Evolutionary conservation across 2,888 invertebrate genomes (phyloP).

Genomic region (Eristalis intricaria): DNA sequence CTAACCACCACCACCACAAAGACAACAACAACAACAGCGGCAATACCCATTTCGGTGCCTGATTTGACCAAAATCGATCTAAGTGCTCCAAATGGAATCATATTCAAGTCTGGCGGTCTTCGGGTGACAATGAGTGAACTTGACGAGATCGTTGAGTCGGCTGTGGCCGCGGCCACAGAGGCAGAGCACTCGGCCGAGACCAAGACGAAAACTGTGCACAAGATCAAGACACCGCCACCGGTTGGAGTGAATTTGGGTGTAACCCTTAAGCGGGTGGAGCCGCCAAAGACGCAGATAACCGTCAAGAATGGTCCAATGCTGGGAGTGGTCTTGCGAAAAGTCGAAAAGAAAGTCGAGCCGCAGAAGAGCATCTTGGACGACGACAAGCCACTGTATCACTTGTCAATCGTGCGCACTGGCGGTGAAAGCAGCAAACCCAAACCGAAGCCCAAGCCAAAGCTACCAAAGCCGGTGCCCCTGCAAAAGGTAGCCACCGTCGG

Average conservation of each 20-base stretch:
- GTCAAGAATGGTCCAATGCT: slow-evolving; percentile 79
- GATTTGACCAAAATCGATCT: slow-evolving; percentile 78
- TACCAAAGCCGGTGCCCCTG: slow-evolving; percentile 76
- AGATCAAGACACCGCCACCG: slow-evolving; percentile 79
- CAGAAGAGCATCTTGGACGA: slow-evolving; percentile 80
- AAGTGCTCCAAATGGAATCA: slow-evolving; percentile 70
- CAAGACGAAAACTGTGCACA: slow-evolving; percentile 76
- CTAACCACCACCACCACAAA: slow-evolving; percentile 63
- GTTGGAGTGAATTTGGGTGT: slow-evolving; percentile 79
- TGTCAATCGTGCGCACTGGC: slow-evolving; percentile 80
- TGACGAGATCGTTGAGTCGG: slow-evolving; percentile 73
- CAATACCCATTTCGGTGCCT: slow-evolving; percentile 76
- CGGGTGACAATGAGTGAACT: slow-evolving; percentile 66
- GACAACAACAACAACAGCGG: slow-evolving; percentile 60
- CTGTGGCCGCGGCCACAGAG: slow-evolving; percentile 76
- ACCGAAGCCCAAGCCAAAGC: slow-evolving; percentile 75
- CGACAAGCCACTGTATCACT: slow-evolving; percentile 79
- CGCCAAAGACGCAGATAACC: slow-evolving; percentile 77
- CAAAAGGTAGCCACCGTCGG: slow-evolving; percentile 74
- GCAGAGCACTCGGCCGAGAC: slow-evolving; percentile 37
- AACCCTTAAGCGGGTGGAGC: slow-evolving; percentile 78
- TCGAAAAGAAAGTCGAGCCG: slow-evolving; percentile 79
- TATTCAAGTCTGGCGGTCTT: slow-evolving; percentile 72
- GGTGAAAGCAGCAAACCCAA: slow-evolving; percentile 77
- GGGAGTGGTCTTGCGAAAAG: slow-evolving; percentile 80